Evolutionary conservation across 1,140 invertebrate genomes (phyloP).

Genomic region (Vanessa atalanta): DNA sequence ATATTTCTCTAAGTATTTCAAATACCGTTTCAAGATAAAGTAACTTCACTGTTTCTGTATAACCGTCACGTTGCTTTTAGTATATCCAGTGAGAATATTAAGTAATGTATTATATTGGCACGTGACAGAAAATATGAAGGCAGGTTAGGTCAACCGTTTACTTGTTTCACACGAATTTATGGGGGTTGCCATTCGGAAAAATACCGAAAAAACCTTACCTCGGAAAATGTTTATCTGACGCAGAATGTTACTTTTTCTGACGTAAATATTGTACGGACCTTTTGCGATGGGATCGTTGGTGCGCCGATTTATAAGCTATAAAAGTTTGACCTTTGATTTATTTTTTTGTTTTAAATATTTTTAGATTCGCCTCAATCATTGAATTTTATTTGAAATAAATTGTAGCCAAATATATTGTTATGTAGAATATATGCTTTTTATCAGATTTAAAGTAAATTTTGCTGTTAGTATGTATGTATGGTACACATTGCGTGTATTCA

Average conservation of each 20-base stretch:
- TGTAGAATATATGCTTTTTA: no score
- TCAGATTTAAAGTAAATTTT: no score
- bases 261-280: not conserved
- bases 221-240: not conserved
- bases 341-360: not conserved
- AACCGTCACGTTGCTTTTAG: slow-evolving; percentile 27
- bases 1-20: not conserved
- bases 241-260: not conserved
- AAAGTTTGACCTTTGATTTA: not conserved
- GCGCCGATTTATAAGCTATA: not conserved
- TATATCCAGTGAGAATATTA: slow-evolving; percentile 15
- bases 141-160: slow-evolving; percentile 10
- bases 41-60: not conserved
- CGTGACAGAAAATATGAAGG: slow-evolving; percentile 26
- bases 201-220: not conserved
- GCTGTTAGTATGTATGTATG: no score
- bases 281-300: not conserved
- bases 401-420: no score
- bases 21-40: not conserved
- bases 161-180: slow-evolving; percentile 19
- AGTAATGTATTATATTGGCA: slow-evolving; percentile 14
- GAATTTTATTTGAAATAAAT: no score
- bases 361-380: not conserved
- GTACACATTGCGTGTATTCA: no score
- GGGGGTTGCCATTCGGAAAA: slow-evolving; percentile 10